A percentile compares a stretch with the other conserved stretches of the same genome.
Conservation (phyloP, 2,113 vertebrate species). For the Pomatorhinus ruficollis region DNA sequence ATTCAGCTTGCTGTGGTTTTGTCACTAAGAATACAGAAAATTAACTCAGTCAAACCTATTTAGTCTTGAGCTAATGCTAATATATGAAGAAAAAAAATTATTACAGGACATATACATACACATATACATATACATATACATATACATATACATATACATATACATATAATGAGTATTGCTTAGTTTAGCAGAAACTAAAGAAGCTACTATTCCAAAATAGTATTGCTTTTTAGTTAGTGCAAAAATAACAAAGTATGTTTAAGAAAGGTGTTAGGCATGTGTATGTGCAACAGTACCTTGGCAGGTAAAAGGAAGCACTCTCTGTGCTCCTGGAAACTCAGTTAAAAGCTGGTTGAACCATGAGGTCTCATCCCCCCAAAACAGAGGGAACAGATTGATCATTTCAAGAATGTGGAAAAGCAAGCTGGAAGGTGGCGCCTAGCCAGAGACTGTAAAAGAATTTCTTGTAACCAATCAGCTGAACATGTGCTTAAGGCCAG, state of each 20-base stretch:
- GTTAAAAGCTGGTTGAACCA: neutral
- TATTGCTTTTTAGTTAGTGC: neutral
- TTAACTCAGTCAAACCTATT: neutral
- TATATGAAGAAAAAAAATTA: neutral
- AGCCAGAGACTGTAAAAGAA: neutral
- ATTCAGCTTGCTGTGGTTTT: neutral
- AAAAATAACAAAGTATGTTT: neutral
- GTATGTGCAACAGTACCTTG: neutral
- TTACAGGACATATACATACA: too few relatives aligned
- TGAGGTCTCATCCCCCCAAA: neutral
- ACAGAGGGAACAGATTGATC: neutral
- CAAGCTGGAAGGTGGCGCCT: neutral
- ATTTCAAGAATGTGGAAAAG: slow-evolving; percentile 14
- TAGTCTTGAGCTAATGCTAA: neutral
- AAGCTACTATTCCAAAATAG: neutral
- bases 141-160: neutral
- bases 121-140: neutral
- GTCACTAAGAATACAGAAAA: neutral
- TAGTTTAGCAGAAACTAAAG: neutral
- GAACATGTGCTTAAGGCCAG: neutral
- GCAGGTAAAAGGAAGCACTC: neutral
- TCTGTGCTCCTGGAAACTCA: neutral
- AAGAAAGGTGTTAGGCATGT: neutral
- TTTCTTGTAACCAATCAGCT: neutral
- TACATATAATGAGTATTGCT: neutral